Base-by-base conservation (phyloP, 1,140 invertebrate species). In the Solen grandis region DNA sequence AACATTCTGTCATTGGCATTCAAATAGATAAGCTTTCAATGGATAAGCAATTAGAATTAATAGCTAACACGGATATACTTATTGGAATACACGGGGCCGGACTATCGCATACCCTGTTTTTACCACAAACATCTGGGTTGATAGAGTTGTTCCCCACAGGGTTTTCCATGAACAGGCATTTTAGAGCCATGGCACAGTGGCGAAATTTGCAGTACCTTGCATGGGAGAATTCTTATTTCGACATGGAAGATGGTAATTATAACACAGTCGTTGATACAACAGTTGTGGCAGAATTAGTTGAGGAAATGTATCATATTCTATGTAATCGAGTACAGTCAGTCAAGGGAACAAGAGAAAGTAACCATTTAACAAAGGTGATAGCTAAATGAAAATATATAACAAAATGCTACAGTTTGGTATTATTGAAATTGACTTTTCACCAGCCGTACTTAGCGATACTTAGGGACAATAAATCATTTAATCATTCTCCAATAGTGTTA, bases 71-170 rank as follows among this genome's bases (percentile, higher is more conserved):
- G 0, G 97, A n/a, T n/a, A n/a, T n/a, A n/a, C n/a, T n/a, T n/a
- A n/a, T n/a, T n/a, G n/a, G n/a, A n/a, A n/a, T n/a, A 99, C 98
- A 99, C 92, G 98, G 98, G 25, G 97, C 98, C 81, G 98, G 97
- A 0, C 91, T 99, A 16, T 98, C 97, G 0, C 98, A 99, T 93
- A 91, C 97, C 38, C 92, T 99, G 73, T 99, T 99, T 92, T 92
- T 99, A 85, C 98, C 97, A 0, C 96, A 98, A 91, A 99, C 97
- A 97, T 97, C 96, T 46, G 95, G 95, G 52, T 94, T 99, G 35
- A 98, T 99, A 93, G 98, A 99, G 94, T 90, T 99, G 95, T 97
- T 94, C 38, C 85, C 86, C 0, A 90, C 60, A 69, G 60, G 14
- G 90, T 91, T 70, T 92, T 92, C 77, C 63, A 79, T 36, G 76